Evolutionary conservation across 2,113 vertebrate species (phyloP), one percentile per base, ranked within the genome.

Genomic region (Leucoraja erinaceus): DNA sequence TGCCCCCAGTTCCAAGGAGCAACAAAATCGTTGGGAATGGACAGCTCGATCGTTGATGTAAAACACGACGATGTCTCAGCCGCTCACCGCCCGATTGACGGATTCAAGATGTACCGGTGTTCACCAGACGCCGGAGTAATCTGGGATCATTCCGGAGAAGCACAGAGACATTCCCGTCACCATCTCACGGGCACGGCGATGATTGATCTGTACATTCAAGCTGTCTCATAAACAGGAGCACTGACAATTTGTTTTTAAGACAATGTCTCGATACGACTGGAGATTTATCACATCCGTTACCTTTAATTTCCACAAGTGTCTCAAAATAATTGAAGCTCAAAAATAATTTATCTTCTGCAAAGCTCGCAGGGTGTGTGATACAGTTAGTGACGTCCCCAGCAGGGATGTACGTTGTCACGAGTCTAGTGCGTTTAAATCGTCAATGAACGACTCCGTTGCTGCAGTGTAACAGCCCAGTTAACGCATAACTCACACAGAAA

Each of bases 281-380:
- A 81, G 47, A 22, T 54, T 54, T 81, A 54, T 2, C 47, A 81
- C 54, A 81, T 77, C 11, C 14, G 75, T 77, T 77, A 77, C 47
- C 54, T 81, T 81, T 81, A 56, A 81, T 54, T 81, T 81, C 38
- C 78, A 81, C 22, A 81, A 54, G 38, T 81, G 78, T 81, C 47
- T 54, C 10, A 25, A 7, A 22, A 81, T 54, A 81, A 81, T 81
- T 22, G 78, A 81, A 54, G 28, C 38, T 20, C 47, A 33, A 25
- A 81, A 56, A 25, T 18, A 81, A 9, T 25, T 81, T 81, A 81
- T 81, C 28, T 81, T 25, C 47, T 54, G 38, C 77, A 79, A 47
- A 79, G 77, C 77, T 47, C 77, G 14, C 1, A 7, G 33, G 33
- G 18, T 81, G 4, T 81, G 38, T 8, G 5, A 0, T 22, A 6